Conservation (phyloP, 2,888 invertebrate genomes). For the Polyploca ridens region DNA sequence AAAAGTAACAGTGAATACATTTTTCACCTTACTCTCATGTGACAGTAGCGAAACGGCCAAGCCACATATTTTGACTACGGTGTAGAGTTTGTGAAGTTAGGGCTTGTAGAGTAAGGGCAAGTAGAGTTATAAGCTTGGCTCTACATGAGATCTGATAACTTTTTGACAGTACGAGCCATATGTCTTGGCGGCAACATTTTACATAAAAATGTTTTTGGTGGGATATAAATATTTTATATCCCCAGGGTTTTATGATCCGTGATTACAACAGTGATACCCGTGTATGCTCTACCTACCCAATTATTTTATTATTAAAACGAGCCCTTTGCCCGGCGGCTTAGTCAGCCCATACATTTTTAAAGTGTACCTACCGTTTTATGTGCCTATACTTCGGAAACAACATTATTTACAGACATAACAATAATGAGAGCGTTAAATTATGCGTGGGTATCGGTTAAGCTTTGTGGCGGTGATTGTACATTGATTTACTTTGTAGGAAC, state of each 20-base stretch:
- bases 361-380: neutral
- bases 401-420: neutral
- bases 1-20: too few species aligned
- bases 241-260: neutral
- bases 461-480: neutral
- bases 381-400: constrained; percentile 1
- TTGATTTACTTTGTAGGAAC: neutral
- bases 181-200: too few species aligned
- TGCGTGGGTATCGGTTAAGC: neutral
- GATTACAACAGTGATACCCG: constrained; percentile 2
- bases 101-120: too few species aligned
- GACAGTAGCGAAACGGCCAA: too few species aligned
- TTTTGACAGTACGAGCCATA: too few species aligned
- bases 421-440: neutral
- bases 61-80: too few species aligned
- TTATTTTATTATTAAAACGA: constrained; percentile 15
- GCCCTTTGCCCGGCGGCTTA: constrained; percentile 9
- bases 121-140: too few species aligned
- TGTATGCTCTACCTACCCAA: constrained; percentile 10
- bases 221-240: neutral
- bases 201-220: too few species aligned
- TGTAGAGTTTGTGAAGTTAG: too few species aligned
- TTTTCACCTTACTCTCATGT: too few species aligned
- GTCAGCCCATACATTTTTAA: constrained; percentile 9
- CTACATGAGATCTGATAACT: too few species aligned